Base-by-base conservation (phyloP, 2,888 invertebrate species). In the Thecophora atra region DNA sequence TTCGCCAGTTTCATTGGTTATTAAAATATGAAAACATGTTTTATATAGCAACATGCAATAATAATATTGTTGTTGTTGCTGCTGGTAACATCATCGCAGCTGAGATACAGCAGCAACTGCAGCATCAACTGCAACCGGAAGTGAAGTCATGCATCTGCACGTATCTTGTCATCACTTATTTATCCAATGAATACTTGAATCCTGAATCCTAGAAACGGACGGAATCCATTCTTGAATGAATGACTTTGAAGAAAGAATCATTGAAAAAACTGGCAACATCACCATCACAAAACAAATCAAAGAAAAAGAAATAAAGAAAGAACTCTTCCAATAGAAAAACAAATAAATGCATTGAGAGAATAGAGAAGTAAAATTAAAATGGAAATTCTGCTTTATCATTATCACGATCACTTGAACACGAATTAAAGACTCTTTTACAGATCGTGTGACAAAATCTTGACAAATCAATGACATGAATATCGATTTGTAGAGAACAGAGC, bases 61-160 rank as follows among this genome's bases (percentile, higher is more conserved):
- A 30, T 15, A 8, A 42, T 64, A 21, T 19, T 64, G 44, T 44
- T 65, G 52, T 65, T 65, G 44, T 3, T 47, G 28, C 47, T 65
- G 24, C 24, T 47, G 65, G 8, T 65, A 56, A 56, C 24, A 56
- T 26, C 62, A 28, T 30, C 30, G 13, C 21, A n/a, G 1, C 56
- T 15, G 30, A 28, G 13, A n/a, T 21, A 3, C 58, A 58, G 1
- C 58, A 58, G 6, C 58, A 58, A 58, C 58, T 26, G 26, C 58
- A 58, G 17, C 19, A 1, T 66, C 52, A 66, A 24, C 62, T 26
- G n/a, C 67, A 75, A 74, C 75, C 75, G 76, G 77, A 77, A 77
- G 76, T 77, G 56, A 62, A 73, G 71, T 74, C 75, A 73, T 66
- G 73, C 73, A 76, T 76, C 73, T 74, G 76, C 74, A 74, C 76